Base-by-base conservation (phyloP, 2,888 invertebrate genomes). In the Agrotis puta region DNA sequence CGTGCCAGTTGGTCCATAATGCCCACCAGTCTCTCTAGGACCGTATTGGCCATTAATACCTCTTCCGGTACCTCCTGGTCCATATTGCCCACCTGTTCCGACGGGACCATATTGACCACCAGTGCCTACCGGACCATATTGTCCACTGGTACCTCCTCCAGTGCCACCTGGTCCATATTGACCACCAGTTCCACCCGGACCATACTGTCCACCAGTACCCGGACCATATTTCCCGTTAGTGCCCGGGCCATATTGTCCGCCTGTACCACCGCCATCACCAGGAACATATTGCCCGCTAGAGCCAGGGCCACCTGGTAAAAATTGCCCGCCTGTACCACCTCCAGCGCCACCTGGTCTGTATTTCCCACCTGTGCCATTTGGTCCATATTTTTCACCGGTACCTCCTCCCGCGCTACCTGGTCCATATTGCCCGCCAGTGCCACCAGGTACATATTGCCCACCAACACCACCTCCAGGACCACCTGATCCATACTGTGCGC, bases 191-290 rank as follows among this genome's bases (percentile, higher is more conserved):
- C 53, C 47, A 0, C 20, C 67, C 2, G 68, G 66, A 1, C 75
- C 75, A 63, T 57, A 76, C 47, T 58, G 70, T 2, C 75, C 62
- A 14, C 66, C 67, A 0, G 50, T 27, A 11, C 67, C 74, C 3
- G 75, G 57, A 5, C 64, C 58, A 61, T 68, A 70, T 51, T 65
- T 68, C 0, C 74, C 63, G 16, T 63, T 61, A 0, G 56, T 33
- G 27, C 74, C 56, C 7, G 79, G 81, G 2, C 64, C 70, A 67
- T 79, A 80, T 62, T 84, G 82, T 16, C 75, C 82, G 0, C 59
- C 77, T 6, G 79, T 39, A 1, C 73, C 72, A 3, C 74, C 75
- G 1, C 75, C 82, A 9, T 57, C 59, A 0, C 72, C 69, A 48
- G 63, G 64, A 6, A 59, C 72, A 51, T 70, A 79, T 33, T 73